Base-by-base conservation (phyloP, 1,140 invertebrate genomes). In the Bathynomus jamesi region DNA sequence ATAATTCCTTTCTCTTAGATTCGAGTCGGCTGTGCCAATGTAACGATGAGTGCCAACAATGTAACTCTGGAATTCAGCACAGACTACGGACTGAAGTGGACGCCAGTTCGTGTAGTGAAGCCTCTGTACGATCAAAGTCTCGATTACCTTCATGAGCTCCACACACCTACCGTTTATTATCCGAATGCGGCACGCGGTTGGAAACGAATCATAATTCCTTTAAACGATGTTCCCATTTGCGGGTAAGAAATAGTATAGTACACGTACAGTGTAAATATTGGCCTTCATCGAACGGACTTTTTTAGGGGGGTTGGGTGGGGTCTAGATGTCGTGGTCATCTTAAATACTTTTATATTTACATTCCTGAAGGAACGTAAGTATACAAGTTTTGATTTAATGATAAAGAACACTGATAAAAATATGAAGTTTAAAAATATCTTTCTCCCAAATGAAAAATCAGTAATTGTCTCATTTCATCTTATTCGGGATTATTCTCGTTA, bases 11-110 rank as follows among this genome's bases (percentile, higher is more conserved):
- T 40, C 17, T 17, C 32, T 21, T 70, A 84, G 83, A 81, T 84
- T 7, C 83, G 83, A 74, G 82, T 84, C 40, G 83, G 83, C 21
- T 85, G 83, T 79, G 81, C 80, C 8, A 76, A 80, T 3, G 79
- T 80, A 13, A 76, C 81, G 7, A 80, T 78, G 5, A 71, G 79
- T 21, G 80, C 80, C 65, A 79, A 82, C 65, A 82, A 82, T 24
- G 79, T 84, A 3, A 71, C 78, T 24, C 73, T 84, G 10, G 80
- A 84, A 76, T 84, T 83, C 76, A 83, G 82, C 4, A 68, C 77
- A 13, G 82, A 83, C 78, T 79, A 79, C 24, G 83, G 83, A 5
- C 28, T 67, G 24, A 80, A 81, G 4, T 84, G 83, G 83, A 69
- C 78, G 46, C 70, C 71, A 0, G 63, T 76, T 10, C 60, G 71